These are phyloP conservation scores for Brassicogethes aeneus DNA, from an alignment of 2,888 invertebrate genomes.

Conservation along the genomic window DNA sequence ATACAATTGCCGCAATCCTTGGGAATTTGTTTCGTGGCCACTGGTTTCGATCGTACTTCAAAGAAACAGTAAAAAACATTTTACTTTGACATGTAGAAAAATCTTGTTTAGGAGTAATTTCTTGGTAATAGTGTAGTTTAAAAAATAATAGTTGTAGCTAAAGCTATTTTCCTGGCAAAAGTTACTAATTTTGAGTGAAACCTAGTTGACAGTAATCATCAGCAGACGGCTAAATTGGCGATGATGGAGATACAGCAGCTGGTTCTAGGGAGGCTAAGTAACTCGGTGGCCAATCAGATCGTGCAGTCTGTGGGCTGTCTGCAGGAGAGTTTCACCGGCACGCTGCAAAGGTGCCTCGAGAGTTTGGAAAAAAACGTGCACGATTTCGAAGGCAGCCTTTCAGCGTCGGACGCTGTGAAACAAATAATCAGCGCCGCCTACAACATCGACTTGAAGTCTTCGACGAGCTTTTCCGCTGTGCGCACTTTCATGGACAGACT, in stretches of 20 bases:
- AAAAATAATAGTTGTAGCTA: too few relatives aligned
- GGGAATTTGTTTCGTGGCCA: too few relatives aligned
- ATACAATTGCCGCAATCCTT: too few relatives aligned
- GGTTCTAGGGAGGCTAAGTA: conserved; percentile 65
- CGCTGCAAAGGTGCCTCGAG: conserved; percentile 65
- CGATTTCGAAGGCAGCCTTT: conserved; percentile 44
- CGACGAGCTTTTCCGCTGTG: conserved; percentile 54
- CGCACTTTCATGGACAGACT: conserved; percentile 57
- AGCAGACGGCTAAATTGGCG: conserved; percentile 39
- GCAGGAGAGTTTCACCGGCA: conserved; percentile 75
- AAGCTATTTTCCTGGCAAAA: too few relatives aligned
- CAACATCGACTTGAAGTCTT: conserved; percentile 60
- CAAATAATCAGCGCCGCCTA: conserved; percentile 68
- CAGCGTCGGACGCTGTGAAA: conserved; percentile 65
- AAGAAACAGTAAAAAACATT: too few relatives aligned
- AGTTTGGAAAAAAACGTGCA: conserved; percentile 52
- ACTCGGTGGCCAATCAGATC: conserved; percentile 67
- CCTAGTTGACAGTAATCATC: conserved; percentile 20
- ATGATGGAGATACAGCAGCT: conserved; percentile 70
- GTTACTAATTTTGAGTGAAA: too few relatives aligned
- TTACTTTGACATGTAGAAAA: too few relatives aligned
- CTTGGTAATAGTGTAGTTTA: too few relatives aligned
- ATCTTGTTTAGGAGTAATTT: too few relatives aligned
- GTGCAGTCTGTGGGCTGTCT: conserved; percentile 74
- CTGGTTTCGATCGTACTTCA: too few relatives aligned